Conservation (phyloP, 2,797 vertebrate genomes). For the Fistularia tabacaria region DNA sequence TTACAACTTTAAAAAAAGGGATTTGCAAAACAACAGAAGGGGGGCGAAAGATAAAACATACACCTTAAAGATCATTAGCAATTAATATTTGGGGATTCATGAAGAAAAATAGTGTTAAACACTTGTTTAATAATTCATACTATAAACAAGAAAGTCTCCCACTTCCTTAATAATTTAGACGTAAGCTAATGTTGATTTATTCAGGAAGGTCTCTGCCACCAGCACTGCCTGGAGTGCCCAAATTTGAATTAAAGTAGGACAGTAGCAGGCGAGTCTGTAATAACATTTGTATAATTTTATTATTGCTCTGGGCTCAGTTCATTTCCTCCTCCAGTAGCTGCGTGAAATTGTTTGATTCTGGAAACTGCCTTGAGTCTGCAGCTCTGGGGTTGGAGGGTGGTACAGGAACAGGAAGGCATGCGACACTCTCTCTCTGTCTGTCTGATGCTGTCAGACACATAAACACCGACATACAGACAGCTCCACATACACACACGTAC, state of each 20-base stretch:
- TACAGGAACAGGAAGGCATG: constrained; percentile 85
- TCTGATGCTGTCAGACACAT: constrained; percentile 70
- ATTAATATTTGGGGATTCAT: constrained; percentile 79
- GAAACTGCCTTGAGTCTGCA: constrained; percentile 93
- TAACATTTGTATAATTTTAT: constrained; percentile 99
- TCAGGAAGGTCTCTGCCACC: constrained; percentile 92
- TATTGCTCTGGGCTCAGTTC: constrained; percentile 99
- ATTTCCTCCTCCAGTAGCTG: constrained; percentile 98
- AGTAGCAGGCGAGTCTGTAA: constrained; percentile 99
- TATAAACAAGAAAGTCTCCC: constrained; percentile 98
- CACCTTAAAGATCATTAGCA: constrained; percentile 80
- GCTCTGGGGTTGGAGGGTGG: constrained; percentile 85
- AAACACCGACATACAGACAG: constrained; percentile 34
- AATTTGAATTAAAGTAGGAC: constrained; percentile 99
- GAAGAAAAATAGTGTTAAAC: constrained; percentile 81
- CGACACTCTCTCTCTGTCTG: constrained; percentile 70
- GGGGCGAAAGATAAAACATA: constrained; percentile 73
- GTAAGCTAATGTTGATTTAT: constrained; percentile 99
- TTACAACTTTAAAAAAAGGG: constrained; percentile 42
- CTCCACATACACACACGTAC: constrained; percentile 15
- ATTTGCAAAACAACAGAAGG: constrained; percentile 49
- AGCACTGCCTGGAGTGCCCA: constrained; percentile 88
- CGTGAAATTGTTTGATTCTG: constrained; percentile 99
- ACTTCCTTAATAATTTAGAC: constrained; percentile 99
- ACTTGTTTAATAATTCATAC: constrained; percentile 98